Base-by-base conservation (phyloP, 1,140 invertebrate species). In the Brachionus plicatilis region DNA sequence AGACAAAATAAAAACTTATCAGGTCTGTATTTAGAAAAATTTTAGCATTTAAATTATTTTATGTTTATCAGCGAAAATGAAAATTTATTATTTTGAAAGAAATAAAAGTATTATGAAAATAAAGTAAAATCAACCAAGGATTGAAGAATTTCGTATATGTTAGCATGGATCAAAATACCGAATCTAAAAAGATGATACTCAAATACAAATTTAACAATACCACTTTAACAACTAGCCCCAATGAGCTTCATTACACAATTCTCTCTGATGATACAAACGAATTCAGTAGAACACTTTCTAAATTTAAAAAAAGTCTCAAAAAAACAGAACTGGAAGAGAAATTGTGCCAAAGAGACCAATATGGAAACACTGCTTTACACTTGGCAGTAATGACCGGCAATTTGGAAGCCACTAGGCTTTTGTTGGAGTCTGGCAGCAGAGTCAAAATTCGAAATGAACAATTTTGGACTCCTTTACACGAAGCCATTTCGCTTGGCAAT, bases 401-500 rank as follows among this genome's bases (percentile, higher is more conserved):
- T 68, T 6, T 53, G 12, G 80, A 83, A 14, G 47, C 43, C 24
- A 47, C 47, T 29, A 83, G 37, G n/a, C 20, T 83, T 14, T 20
- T 83, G 5, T 17, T 83, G 3, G 66, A 37, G 14, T 11, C 41
- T 45, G 53, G 60, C 12, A 41, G 20, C 20, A 24, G 17, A 20
- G 53, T 45, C 12, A 65, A 68, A 53, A 66, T 45, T 9, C n/a
- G 60, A 45, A 83, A 83, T 47, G 60, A 66, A 6, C 41, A 83
- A 11, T 68, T 45, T 45, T 83, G 80, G 53, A 66, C 80, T 9
- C 80, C 80, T 14, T 70, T 83, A 53, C 80, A 83, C 24, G 80
- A 83, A 66, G 24, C 80, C 33, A 83, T 83, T n/a, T 83, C 80
- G n/a, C 27, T 83, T 83, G 53, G 80, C 2, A 70, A 83, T 37